These are phyloP conservation scores for Zele albiditarsus DNA, from an alignment of 2,888 invertebrate genomes.

Conservation along the genomic window DNA sequence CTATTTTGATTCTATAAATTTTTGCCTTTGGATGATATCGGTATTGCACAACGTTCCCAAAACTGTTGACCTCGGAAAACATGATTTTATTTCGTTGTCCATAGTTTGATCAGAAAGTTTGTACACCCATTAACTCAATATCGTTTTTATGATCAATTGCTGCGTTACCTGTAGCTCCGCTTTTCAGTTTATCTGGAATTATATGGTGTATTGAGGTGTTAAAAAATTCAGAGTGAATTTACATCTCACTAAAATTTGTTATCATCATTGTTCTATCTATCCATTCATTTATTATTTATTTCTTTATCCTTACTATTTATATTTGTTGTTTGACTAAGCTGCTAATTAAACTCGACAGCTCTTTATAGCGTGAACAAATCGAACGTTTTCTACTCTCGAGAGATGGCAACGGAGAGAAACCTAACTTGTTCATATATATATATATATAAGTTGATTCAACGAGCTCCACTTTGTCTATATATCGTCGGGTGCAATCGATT, in stretches of 20 bases:
- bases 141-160: too few species aligned
- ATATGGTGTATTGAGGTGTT: too few species aligned
- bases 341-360: slow-evolving; percentile 7
- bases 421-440: not conserved
- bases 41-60: too few species aligned
- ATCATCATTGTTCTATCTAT: not conserved
- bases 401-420: not conserved
- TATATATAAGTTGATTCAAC: not conserved
- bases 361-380: slow-evolving; percentile 18
- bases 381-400: not conserved
- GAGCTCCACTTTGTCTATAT: slow-evolving; percentile 19
- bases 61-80: too few species aligned
- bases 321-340: not conserved
- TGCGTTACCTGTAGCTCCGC: too few species aligned
- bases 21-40: too few species aligned
- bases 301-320: not conserved
- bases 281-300: not conserved
- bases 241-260: not conserved
- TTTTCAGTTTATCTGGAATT: too few species aligned
- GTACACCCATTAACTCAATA: too few species aligned
- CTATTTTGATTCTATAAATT: too few species aligned
- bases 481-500: slow-evolving; percentile 25
- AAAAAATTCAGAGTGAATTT: not conserved
- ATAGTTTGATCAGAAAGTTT: too few species aligned
- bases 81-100: too few species aligned